Evolutionary conservation across 2,888 invertebrate genomes (phyloP).

Genomic region (Platycheirus albimanus): DNA sequence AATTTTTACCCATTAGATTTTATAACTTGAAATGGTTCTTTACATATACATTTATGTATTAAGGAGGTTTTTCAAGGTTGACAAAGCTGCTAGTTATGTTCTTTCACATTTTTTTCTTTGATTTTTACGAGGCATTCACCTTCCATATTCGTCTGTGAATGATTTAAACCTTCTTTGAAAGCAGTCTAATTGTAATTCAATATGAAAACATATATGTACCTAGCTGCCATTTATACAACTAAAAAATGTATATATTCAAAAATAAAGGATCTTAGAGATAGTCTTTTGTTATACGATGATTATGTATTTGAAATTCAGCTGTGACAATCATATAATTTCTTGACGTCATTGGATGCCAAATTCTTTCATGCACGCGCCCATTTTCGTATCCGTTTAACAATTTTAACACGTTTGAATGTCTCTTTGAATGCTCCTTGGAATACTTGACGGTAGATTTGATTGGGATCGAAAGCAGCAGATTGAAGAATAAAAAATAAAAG

Average conservation of each 20-base stretch:
- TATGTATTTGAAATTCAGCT: conserved; percentile 47
- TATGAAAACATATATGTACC: not conserved
- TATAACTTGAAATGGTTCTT: conserved; percentile 24
- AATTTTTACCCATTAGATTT: conserved; percentile 1
- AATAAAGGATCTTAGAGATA: conserved; percentile 30
- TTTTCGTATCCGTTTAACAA: conserved; percentile 33
- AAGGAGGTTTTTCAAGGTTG: conserved; percentile 40
- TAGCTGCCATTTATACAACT: too few species aligned
- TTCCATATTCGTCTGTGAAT: not conserved
- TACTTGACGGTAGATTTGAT: not conserved
- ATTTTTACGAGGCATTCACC: not conserved
- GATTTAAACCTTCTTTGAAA: not conserved
- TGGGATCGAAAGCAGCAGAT: not conserved
- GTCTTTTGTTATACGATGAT: conserved; percentile 8
- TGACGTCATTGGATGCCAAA: conserved; percentile 65
- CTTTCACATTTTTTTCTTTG: not conserved
- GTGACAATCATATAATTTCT: conserved; percentile 17
- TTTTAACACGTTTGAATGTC: conserved; percentile 62
- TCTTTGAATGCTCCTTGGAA: conserved; percentile 50
- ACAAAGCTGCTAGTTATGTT: not conserved
- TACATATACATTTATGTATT: conserved; percentile 20
- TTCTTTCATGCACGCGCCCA: conserved; percentile 45
- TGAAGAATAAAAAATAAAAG: not conserved
- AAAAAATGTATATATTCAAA: conserved; percentile 3
- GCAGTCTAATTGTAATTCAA: conserved; percentile 16